Evolutionary conservation across 2,113 vertebrate genomes (phyloP), one percentile per base, ranked within the genome.

Genomic region (Ophiodon elongatus): DNA sequence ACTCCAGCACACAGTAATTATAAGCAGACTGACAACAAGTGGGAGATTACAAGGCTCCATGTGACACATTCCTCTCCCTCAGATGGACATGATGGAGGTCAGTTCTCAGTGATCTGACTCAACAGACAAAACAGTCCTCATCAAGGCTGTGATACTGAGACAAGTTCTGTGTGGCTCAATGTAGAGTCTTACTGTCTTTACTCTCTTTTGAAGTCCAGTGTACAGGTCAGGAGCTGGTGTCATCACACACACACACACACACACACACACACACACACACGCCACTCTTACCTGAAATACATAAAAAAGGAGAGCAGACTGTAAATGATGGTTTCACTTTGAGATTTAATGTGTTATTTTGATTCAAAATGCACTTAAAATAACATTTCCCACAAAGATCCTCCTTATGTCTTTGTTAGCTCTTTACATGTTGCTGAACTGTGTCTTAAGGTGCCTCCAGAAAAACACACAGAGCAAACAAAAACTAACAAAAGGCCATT

Each of bases 261-360:
- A 33, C 62, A 15, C 56, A 52, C 47, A 52, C 45, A 50, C 45
- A 50, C 45, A 50, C 45, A 50, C 15, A 52, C 47, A 52, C 47
- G 70, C 10, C 69, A n/a, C 10, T 47, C 66, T 71, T 81, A 76
- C 78, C 83, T 72, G 73, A 52, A 50, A 82, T 11, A 81, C 7
- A 81, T 6, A 66, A 29, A 71, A 2, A 71, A 79, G 25, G 4
- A 77, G 14, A 64, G n/a, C 19, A 76, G 9, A 60, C 4, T 52
- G 52, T 60, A 59, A 76, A 68, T 45, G 2, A 21, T 57, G 6
- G 17, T 59, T 27, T 9, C 11, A 25, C 21, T 37, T 39, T 64
- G 21, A 39, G 9, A 1, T 39, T 14, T n/a, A n/a, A 23, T 15
- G 21, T 29, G n/a, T 57, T 57, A 1, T 14, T 73, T 45, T 33